Percentiles rank a stretch among this genome's conserved stretches.
Conservation (phyloP, 2,113 vertebrate genomes). For the Python bivittatus region DNA sequence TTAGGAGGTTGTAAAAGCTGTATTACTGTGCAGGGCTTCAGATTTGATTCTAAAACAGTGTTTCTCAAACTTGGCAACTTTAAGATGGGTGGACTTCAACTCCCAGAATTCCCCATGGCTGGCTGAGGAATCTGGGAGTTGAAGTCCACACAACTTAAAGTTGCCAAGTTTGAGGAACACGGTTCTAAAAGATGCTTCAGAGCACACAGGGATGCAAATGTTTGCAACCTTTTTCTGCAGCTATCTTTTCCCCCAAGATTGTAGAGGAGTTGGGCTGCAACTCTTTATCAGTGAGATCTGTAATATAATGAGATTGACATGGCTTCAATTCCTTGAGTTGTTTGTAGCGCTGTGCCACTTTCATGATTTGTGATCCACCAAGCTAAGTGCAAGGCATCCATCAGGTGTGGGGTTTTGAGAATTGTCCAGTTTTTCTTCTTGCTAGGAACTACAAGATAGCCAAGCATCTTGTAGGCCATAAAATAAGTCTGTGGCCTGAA, state of each 20-base stretch:
- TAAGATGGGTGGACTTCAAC: not conserved
- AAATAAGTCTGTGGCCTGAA: not conserved
- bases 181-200: not conserved
- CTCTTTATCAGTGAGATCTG: not conserved
- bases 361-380: not conserved
- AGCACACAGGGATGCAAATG: not conserved
- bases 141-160: not conserved
- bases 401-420: not conserved
- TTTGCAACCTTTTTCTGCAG: not conserved
- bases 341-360: not conserved
- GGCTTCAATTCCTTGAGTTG: not conserved
- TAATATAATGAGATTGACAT: not conserved
- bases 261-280: not conserved
- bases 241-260: not conserved
- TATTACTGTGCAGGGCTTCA: not conserved
- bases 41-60: not conserved
- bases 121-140: not conserved
- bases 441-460: not conserved
- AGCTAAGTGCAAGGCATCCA: not conserved
- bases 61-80: not conserved
- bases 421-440: not conserved
- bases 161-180: not conserved
- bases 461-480: not conserved
- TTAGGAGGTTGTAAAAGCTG: not conserved
- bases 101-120: not conserved